Percentiles rank a stretch among this genome's conserved stretches.
phyloP scores from a whole-genome alignment of 2,797 vertebrate genomes.

The Danio aesculapii region DNA sequence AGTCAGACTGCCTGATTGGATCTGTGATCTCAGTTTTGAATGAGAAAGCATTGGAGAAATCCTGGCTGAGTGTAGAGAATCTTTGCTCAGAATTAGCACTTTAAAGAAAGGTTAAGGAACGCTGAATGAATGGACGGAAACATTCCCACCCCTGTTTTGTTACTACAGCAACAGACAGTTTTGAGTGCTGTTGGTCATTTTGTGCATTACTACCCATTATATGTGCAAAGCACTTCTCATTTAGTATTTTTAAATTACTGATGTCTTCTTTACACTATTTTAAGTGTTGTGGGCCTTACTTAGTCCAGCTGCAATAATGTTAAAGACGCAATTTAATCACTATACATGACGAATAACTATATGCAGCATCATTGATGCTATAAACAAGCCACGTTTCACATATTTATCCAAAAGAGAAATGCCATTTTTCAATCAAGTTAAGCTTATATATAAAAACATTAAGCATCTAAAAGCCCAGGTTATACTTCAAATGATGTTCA shows the following conservation, averaged over 20 bases:
- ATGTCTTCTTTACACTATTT: conserved; percentile 21
- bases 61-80: conserved; percentile 44
- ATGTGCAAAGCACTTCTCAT: conserved; percentile 12
- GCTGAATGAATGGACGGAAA: conserved; percentile 55
- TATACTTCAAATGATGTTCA: too few relatives aligned
- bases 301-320: conserved; percentile 41
- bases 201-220: conserved; percentile 57
- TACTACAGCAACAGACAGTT: conserved; percentile 61
- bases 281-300: conserved; percentile 17
- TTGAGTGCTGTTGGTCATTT: conserved; percentile 62
- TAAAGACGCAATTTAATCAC: conserved; percentile 1
- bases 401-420: neutral
- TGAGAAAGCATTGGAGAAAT: conserved; percentile 62
- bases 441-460: neutral
- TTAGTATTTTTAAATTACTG: conserved; percentile 20
- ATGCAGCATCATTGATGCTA: neutral
- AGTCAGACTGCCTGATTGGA: conserved; percentile 49
- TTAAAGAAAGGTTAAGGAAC: conserved; percentile 55
- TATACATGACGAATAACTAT: conserved; percentile 2
- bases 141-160: conserved; percentile 62
- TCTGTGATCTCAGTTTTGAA: conserved; percentile 46
- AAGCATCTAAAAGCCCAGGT: neutral
- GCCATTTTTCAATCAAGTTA: neutral
- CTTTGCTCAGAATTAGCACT: conserved; percentile 62
- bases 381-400: neutral